These are phyloP conservation scores for Eubucco bourcierii DNA, from an alignment of 2,113 vertebrate genomes.

Conservation along the genomic window DNA sequence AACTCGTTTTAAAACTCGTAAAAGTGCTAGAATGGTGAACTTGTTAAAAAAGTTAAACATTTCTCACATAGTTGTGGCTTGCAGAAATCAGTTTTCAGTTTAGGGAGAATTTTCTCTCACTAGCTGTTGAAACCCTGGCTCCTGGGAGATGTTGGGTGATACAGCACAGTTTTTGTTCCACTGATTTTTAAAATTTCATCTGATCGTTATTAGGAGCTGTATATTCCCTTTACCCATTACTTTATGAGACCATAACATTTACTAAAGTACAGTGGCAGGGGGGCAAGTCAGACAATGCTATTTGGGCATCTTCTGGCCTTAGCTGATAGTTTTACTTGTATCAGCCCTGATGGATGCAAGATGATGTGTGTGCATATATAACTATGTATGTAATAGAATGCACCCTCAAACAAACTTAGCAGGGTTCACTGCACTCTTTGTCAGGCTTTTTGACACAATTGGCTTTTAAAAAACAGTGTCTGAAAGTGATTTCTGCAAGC, in stretches of 20 bases:
- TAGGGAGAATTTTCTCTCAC: background rate
- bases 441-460: slow-evolving; percentile 6
- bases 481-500: slow-evolving; percentile 58
- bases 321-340: slow-evolving; percentile 26
- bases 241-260: background rate
- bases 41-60: background rate
- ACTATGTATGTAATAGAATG: background rate
- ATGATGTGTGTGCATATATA: background rate
- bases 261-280: background rate
- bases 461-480: background rate
- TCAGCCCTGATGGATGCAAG: background rate
- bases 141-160: background rate
- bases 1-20: no score
- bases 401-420: background rate
- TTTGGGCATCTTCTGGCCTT: slow-evolving; percentile 58
- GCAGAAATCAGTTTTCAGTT: slow-evolving; percentile 61
- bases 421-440: slow-evolving; percentile 6
- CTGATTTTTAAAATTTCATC: background rate
- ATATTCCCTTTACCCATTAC: background rate
- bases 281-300: background rate
- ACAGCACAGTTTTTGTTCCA: background rate
- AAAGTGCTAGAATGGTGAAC: slow-evolving; percentile 39
- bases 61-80: slow-evolving; percentile 40
- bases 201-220: background rate
- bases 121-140: background rate